phyloP scores from a whole-genome alignment of 2,797 vertebrate genomes.

The Lagodon rhomboides region DNA sequence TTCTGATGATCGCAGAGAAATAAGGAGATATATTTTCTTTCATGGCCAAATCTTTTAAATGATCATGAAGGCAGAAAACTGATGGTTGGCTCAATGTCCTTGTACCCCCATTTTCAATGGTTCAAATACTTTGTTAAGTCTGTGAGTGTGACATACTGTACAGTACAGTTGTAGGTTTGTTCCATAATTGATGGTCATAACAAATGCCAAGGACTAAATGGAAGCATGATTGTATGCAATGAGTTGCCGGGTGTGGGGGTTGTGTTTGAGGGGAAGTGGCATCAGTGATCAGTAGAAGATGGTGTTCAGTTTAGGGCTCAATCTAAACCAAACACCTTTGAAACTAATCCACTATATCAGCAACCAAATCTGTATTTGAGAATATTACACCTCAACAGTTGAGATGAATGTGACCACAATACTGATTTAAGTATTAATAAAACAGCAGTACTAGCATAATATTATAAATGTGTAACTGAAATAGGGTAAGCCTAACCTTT shows the following conservation, averaged over 20 bases:
- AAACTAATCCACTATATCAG: not conserved
- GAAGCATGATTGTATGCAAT: not conserved
- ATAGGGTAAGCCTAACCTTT: not conserved
- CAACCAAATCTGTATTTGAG: not conserved
- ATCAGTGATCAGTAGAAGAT: not conserved
- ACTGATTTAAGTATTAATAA: not conserved
- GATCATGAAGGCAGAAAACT: not conserved
- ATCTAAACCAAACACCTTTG: not conserved
- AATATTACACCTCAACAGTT: not conserved
- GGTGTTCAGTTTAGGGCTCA: not conserved
- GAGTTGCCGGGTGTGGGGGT: not conserved
- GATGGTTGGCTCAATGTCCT: not conserved
- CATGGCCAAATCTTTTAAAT: not conserved
- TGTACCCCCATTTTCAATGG: not conserved
- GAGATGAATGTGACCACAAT: not conserved
- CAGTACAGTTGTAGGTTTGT: not conserved
- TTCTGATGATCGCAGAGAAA: not conserved
- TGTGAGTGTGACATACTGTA: constrained; percentile 63
- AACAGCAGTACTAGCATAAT: not conserved
- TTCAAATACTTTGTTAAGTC: constrained; percentile 13
- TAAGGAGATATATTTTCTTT: not conserved
- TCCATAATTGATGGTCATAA: not conserved
- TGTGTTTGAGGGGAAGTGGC: not conserved
- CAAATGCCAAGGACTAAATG: constrained; percentile 18
- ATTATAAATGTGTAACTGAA: no score